phyloP scores from a whole-genome alignment of 35 echinoderm and acorn worm genomes.

The Heliocidaris tuberculata region DNA sequence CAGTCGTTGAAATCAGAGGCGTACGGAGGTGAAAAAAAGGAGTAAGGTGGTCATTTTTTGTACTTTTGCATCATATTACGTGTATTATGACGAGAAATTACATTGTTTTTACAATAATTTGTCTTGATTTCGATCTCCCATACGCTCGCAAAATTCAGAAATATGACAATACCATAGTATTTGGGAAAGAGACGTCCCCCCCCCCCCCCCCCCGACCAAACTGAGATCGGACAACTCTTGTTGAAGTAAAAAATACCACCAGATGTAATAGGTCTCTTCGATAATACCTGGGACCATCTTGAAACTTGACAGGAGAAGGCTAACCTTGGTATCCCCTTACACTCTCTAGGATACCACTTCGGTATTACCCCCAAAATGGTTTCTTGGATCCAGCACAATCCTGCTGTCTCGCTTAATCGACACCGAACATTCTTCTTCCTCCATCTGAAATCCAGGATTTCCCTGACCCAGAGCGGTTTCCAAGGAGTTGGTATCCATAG shows the following conservation, averaged over 20 bases:
- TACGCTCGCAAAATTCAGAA: too few species aligned
- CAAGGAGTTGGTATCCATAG: not conserved
- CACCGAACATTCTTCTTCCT: conserved; percentile 27
- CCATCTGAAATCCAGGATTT: conserved; percentile 14
- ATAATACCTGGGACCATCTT: not conserved
- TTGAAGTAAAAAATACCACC: not conserved
- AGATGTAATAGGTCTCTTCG: not conserved
- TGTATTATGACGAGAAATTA: too few species aligned
- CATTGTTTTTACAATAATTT: too few species aligned
- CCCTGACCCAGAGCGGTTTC: conserved; percentile 32
- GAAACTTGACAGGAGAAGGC: not conserved
- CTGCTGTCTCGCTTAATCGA: not conserved
- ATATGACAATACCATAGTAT: too few species aligned
- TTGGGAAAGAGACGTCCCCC: too few species aligned
- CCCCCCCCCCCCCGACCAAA: too few species aligned
- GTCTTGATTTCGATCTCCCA: too few species aligned
- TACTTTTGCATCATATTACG: too few species aligned
- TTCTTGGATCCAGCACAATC: not conserved
- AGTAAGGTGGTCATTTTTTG: too few species aligned
- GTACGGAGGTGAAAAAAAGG: too few species aligned
- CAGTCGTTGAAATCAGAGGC: too few species aligned
- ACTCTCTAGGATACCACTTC: not conserved
- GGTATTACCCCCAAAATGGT: not conserved
- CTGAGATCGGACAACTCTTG: not conserved
- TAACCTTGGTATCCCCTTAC: not conserved